phyloP scores from a whole-genome alignment of 1,140 invertebrate genomes.

The Drosophila quadrilineata region DNA sequence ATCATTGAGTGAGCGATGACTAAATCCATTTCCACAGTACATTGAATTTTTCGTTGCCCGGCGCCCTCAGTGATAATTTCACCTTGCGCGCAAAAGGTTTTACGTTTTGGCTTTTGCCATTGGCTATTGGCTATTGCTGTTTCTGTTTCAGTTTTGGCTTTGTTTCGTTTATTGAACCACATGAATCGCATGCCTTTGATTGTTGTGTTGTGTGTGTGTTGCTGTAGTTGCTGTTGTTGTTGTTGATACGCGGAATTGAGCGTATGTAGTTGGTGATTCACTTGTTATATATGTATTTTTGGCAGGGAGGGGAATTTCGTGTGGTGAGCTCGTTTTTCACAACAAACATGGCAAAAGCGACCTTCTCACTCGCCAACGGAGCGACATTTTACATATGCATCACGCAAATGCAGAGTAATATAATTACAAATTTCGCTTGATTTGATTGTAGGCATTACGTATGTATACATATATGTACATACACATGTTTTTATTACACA shows the following conservation, averaged over 20 bases:
- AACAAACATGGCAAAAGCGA: conserved; percentile 32
- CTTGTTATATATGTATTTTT: conserved; percentile 22
- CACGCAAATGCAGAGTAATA: conserved; percentile 39
- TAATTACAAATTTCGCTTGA: conserved; percentile 42
- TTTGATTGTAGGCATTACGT: conserved; percentile 35
- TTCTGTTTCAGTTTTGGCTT: conserved; percentile 53
- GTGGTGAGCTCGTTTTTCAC: conserved; percentile 50
- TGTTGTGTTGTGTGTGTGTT: conserved; percentile 7
- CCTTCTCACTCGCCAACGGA: neutral
- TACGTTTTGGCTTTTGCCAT: conserved; percentile 36
- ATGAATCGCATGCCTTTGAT: conserved; percentile 38
- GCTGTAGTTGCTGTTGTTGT: conserved; percentile 29
- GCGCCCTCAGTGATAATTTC: conserved; percentile 54
- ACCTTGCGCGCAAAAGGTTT: conserved; percentile 69
- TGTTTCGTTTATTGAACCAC: conserved; percentile 68
- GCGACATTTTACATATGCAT: conserved; percentile 26
- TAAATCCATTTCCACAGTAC: conserved; percentile 22
- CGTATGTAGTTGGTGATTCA: conserved; percentile 60
- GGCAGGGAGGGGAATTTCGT: conserved; percentile 37
- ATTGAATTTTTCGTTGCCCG: conserved; percentile 24
- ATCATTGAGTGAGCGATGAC: conserved; percentile 23
- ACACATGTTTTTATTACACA: conserved; percentile 22
- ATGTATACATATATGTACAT: neutral
- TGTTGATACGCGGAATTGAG: conserved; percentile 61
- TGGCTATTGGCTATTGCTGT: no score